These are phyloP conservation scores for Hippoglossus hippoglossus DNA, from an alignment of 2,797 vertebrate genomes.

Conservation along the genomic window DNA sequence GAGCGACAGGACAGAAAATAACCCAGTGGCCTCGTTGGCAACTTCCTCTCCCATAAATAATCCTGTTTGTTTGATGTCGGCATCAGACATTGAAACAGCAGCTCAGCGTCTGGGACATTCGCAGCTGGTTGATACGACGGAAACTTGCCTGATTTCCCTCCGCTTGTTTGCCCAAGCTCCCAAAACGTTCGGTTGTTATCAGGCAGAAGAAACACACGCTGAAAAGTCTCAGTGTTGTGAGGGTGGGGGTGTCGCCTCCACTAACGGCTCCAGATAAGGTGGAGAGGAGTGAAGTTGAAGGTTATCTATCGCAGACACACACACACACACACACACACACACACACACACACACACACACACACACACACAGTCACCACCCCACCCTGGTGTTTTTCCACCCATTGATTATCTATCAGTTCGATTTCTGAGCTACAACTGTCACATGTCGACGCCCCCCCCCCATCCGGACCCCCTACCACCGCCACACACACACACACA, in stretches of 20 bases:
- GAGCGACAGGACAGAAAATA: not conserved
- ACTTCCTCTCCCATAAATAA: slow-evolving; percentile 22
- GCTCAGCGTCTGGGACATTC: slow-evolving; percentile 3
- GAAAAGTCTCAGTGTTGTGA: slow-evolving; percentile 9
- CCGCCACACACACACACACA: not conserved
- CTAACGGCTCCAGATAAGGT: slow-evolving; percentile 62
- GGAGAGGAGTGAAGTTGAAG: slow-evolving; percentile 47
- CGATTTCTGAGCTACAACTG: slow-evolving; percentile 21
- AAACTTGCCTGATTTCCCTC: not conserved
- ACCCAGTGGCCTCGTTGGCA: slow-evolving; percentile 1
- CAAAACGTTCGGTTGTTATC: slow-evolving; percentile 11
- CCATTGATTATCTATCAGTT: slow-evolving; percentile 66
- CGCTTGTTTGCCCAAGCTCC: not conserved
- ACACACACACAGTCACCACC: not conserved
- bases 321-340: not conserved
- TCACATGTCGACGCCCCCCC: slow-evolving; percentile 16
- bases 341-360: not conserved
- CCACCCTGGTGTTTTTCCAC: slow-evolving; percentile 62
- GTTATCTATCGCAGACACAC: slow-evolving; percentile 69
- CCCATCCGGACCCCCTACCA: not conserved
- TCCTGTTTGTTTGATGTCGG: slow-evolving; percentile 15
- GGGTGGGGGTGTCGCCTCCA: slow-evolving; percentile 33
- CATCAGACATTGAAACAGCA: not conserved
- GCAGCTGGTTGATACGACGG: not conserved
- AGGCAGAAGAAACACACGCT: not conserved